A percentile compares a stretch with the other conserved stretches of the same genome.
Conservation (phyloP, 1,140 invertebrate genomes). For the Berghia stephanieae region DNA sequence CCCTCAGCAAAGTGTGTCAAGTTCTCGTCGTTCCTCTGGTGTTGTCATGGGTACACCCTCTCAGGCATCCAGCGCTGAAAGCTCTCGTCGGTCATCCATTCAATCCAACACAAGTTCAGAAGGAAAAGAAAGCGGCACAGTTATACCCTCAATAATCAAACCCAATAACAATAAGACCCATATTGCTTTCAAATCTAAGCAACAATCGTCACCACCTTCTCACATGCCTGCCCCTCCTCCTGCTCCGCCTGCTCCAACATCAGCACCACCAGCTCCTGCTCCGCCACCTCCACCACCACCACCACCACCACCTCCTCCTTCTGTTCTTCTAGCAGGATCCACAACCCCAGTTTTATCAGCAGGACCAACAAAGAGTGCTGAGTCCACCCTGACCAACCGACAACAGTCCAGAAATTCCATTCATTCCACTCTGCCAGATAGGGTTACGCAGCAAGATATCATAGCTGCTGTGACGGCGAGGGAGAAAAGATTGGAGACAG, state of each 20-base stretch:
- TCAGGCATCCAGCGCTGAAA: slow-evolving; percentile 39
- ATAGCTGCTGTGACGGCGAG: slow-evolving; percentile 50
- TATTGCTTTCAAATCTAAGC: slow-evolving; percentile 29
- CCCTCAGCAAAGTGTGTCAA: slow-evolving; percentile 23
- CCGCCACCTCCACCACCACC: slow-evolving; percentile 41
- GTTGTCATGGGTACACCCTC: slow-evolving; percentile 32
- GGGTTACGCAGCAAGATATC: slow-evolving; percentile 42
- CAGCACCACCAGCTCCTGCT: slow-evolving; percentile 39
- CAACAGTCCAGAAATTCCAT: neutral
- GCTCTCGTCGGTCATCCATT: slow-evolving; percentile 37
- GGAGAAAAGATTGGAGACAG: slow-evolving; percentile 45
- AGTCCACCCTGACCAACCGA: slow-evolving; percentile 4
- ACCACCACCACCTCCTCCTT: slow-evolving; percentile 39
- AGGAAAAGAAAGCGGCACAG: neutral
- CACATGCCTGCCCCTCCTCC: slow-evolving; percentile 18
- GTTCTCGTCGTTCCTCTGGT: slow-evolving; percentile 21
- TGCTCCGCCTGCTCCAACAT: too few relatives aligned
- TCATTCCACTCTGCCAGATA: neutral
- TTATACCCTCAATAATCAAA: too few relatives aligned
- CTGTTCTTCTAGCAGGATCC: neutral
- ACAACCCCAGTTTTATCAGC: slow-evolving; percentile 13
- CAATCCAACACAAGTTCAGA: slow-evolving; percentile 35
- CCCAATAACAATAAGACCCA: too few relatives aligned
- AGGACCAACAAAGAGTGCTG: slow-evolving; percentile 16
- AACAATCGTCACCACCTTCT: slow-evolving; percentile 27